Conservation (phyloP, 2,888 invertebrate genomes). For the Cremastinae sp. region DNA sequence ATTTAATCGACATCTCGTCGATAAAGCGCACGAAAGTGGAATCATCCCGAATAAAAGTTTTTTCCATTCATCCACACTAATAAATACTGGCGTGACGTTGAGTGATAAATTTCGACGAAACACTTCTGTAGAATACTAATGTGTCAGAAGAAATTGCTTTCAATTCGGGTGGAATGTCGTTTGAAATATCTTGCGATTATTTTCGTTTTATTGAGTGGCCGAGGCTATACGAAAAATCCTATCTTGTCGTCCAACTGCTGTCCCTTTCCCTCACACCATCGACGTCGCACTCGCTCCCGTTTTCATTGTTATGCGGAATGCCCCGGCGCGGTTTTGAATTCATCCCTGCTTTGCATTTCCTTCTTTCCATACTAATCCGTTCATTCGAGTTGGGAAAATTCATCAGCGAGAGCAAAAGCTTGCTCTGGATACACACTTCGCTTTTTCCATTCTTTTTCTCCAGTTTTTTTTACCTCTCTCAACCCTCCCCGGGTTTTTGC, state of each 20-base stretch:
- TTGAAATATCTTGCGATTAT: no score
- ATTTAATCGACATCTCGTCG: no score
- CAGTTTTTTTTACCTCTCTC: conserved; percentile 19
- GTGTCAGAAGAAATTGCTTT: no score
- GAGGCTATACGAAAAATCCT: not conserved
- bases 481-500: not conserved
- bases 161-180: no score
- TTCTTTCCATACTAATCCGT: conserved; percentile 58
- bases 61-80: no score
- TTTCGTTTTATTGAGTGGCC: not conserved
- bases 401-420: conserved; percentile 36
- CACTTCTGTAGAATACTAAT: no score
- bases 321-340: conserved; percentile 38
- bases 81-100: no score
- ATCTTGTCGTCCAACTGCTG: not conserved
- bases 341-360: conserved; percentile 51
- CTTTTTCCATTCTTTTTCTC: conserved; percentile 29
- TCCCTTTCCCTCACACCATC: not conserved
- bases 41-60: no score
- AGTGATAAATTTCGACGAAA: no score
- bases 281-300: not conserved
- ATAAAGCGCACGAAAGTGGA: no score
- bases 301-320: conserved; percentile 47
- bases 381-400: conserved; percentile 55
- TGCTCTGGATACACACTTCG: conserved; percentile 42